phyloP scores from a whole-genome alignment of 2,113 vertebrate genomes.

The Theristicus caerulescens region DNA sequence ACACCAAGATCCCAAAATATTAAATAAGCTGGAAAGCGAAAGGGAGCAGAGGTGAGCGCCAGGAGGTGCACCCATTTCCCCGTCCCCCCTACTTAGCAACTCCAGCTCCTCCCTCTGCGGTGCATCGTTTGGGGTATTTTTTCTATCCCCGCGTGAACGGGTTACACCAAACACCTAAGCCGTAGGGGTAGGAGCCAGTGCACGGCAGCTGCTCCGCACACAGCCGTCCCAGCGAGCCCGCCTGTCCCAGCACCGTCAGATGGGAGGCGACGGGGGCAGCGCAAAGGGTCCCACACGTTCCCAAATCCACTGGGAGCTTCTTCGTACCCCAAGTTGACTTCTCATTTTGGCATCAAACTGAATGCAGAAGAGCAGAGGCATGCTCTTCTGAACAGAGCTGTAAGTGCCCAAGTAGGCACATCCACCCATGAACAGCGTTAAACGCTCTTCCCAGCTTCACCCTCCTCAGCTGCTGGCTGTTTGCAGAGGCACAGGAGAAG shows the following conservation, averaged over 20 bases:
- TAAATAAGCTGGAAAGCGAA: accelerated
- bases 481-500: background rate
- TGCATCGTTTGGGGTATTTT: background rate
- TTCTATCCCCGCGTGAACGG: accelerated
- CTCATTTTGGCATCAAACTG: background rate
- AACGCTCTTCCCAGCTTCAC: background rate
- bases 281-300: background rate
- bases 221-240: background rate
- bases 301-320: background rate
- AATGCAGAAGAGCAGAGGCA: background rate
- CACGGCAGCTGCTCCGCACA: background rate
- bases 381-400: background rate
- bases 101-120: background rate
- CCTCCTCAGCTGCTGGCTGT: background rate
- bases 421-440: accelerated
- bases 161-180: background rate
- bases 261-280: background rate
- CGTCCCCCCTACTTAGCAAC: too few species aligned
- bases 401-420: background rate
- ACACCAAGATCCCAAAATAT: background rate
- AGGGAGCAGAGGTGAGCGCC: background rate
- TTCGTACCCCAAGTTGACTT: background rate
- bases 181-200: background rate
- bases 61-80: background rate
- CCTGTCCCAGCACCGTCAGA: accelerated